These are phyloP conservation scores for Drosophila insularis DNA, from an alignment of 1,140 invertebrate genomes.

Conservation along the genomic window DNA sequence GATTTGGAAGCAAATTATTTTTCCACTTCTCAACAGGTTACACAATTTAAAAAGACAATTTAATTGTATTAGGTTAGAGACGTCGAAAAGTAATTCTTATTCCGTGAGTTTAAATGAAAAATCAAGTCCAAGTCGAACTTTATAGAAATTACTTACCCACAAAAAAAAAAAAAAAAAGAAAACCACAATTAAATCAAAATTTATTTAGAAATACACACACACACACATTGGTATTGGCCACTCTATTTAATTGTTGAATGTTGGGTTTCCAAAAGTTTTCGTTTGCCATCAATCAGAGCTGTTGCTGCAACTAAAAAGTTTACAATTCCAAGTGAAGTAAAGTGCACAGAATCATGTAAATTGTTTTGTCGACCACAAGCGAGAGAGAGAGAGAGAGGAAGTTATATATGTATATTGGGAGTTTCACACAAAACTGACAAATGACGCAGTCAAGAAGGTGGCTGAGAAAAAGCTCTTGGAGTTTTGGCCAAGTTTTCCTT, in stretches of 20 bases:
- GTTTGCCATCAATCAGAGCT: slow-evolving; percentile 9
- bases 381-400: slow-evolving; percentile 18
- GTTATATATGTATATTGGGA: slow-evolving; percentile 23
- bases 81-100: too few relatives aligned
- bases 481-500: not conserved
- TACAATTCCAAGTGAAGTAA: not conserved
- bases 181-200: slow-evolving; percentile 1
- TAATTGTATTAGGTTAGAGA: too few relatives aligned
- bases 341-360: slow-evolving; percentile 48
- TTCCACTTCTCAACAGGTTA: too few relatives aligned
- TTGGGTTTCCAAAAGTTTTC: not conserved
- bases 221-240: not conserved
- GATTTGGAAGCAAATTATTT: too few relatives aligned
- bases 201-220: not conserved
- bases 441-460: slow-evolving; percentile 51
- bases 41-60: too few relatives aligned
- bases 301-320: not conserved
- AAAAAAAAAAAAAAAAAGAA: not conserved
- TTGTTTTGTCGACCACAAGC: slow-evolving; percentile 28
- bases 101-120: too few relatives aligned
- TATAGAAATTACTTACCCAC: too few relatives aligned
- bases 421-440: slow-evolving; percentile 77
- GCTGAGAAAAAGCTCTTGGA: not conserved
- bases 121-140: too few relatives aligned
- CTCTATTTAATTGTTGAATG: slow-evolving; percentile 8